Base-by-base conservation (phyloP, 2,113 vertebrate species). In the Trinectes maculatus region DNA sequence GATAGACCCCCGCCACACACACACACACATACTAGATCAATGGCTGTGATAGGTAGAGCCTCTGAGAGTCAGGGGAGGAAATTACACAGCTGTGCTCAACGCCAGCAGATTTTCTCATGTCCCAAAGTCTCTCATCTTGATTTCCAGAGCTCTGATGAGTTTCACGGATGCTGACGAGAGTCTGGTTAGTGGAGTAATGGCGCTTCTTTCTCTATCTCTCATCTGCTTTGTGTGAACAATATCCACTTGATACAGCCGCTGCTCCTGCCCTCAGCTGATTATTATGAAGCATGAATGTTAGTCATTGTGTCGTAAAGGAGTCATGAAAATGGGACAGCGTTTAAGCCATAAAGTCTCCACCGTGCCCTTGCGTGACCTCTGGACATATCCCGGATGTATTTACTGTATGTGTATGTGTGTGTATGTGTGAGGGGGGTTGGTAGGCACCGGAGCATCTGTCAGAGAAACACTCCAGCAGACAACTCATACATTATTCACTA, bases 401-500 rank as follows among this genome's bases (percentile, higher is more conserved):
- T 31, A 28, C 55, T 44, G 51, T 58, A 48, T 43, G 18, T 11
- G n/a, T 46, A 49, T 33, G 62, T 51, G 60, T 31, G 60, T 21
- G 48, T 52, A 52, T 19, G 65, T 40, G 74, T 47, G 43, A 5
- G 18, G 52, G 63, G 49, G 67, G 52, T 0, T 11, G 69, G 29
- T 16, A 13, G 21, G 43, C 22, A 48, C 31, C 21, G 3, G 12
- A 91, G 88, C 90, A 89, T 88, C 88, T 91, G 90, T 90, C 83
- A 84, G 55, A 63, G 77, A 65, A 79, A 71, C 70, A 59, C 73
- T 42, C 48, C 1, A 44, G 72, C 68, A 57, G 74, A 68, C 77
- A 79, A 19, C 83, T 90, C 85, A 88, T 90, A 54, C 83, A 91
- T 91, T 86, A 91, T 90, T 90, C 85, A 90, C 51, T 80, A 71